Conservation (phyloP, 2,113 vertebrate species). For the Paratilapia polleni region DNA sequence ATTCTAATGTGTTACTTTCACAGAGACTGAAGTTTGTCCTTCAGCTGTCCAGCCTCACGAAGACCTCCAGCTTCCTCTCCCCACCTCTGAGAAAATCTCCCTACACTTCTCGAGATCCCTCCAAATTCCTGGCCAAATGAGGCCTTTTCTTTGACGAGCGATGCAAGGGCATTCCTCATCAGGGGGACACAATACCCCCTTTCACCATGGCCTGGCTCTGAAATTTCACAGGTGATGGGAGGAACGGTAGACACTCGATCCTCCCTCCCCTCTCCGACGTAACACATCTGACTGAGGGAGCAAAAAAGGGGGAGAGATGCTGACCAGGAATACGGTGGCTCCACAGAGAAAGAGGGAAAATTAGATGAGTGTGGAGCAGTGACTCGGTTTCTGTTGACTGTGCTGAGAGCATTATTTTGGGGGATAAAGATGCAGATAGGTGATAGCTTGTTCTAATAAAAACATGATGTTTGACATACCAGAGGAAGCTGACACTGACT, state of each 20-base stretch:
- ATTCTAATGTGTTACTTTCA: background rate
- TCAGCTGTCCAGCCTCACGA: slow-evolving; percentile 52
- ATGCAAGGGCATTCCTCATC: slow-evolving; percentile 89
- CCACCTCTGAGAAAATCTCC: slow-evolving; percentile 71
- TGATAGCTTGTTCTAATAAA: background rate
- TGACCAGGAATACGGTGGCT: slow-evolving; percentile 17
- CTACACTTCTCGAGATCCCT: slow-evolving; percentile 89
- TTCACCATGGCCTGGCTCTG: slow-evolving; percentile 88
- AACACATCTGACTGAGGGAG: slow-evolving; percentile 47
- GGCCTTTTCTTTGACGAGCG: slow-evolving; percentile 89
- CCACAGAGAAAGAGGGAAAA: slow-evolving; percentile 3
- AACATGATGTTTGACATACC: background rate
- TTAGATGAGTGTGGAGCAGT: slow-evolving; percentile 6
- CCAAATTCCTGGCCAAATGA: slow-evolving; percentile 97
- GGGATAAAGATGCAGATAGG: background rate
- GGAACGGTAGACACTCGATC: slow-evolving; percentile 87
- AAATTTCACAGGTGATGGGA: slow-evolving; percentile 98
- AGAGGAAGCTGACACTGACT: too few relatives aligned
- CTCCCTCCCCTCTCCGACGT: slow-evolving; percentile 70
- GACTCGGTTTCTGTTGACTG: background rate
- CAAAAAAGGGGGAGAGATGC: slow-evolving; percentile 30
- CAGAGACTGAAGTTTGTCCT: background rate
- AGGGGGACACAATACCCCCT: slow-evolving; percentile 91
- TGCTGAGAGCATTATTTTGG: background rate
- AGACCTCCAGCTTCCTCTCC: slow-evolving; percentile 69